phyloP scores from a whole-genome alignment of 2,113 vertebrate genomes.

The Lamprotornis superbus region DNA sequence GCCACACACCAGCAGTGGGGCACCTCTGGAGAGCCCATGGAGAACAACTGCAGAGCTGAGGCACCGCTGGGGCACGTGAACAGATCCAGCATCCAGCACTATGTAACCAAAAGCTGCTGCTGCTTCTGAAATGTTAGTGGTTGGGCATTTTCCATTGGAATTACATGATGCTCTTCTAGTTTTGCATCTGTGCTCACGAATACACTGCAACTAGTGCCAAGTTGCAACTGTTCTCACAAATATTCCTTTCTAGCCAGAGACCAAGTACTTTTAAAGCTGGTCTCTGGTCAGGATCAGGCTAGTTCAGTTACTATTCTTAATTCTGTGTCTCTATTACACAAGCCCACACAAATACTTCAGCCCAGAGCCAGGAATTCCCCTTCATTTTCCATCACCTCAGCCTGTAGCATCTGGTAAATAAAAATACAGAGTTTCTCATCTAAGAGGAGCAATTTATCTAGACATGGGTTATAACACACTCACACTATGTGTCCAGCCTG shows the following conservation, averaged over 20 bases:
- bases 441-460: not conserved
- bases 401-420: not conserved
- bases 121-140: not conserved
- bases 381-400: not conserved
- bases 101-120: not conserved
- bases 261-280: not conserved
- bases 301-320: not conserved
- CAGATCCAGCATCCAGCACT: accelerated
- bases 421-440: not conserved
- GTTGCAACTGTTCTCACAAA: not conserved
- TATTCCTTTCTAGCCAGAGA: not conserved
- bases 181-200: not conserved
- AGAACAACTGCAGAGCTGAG: accelerated
- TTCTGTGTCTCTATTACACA: not conserved
- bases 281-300: not conserved
- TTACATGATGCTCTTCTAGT: not conserved
- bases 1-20: not conserved
- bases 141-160: not conserved
- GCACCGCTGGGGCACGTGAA: not conserved
- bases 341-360: not conserved
- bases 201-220: not conserved
- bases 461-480: not conserved
- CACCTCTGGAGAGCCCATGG: accelerated
- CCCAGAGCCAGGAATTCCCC: not conserved
- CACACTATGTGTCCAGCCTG: not conserved